Evolutionary conservation across 2,113 vertebrate species (phyloP), one percentile per base, ranked within the genome.

Genomic region (Takifugu bimaculatus): DNA sequence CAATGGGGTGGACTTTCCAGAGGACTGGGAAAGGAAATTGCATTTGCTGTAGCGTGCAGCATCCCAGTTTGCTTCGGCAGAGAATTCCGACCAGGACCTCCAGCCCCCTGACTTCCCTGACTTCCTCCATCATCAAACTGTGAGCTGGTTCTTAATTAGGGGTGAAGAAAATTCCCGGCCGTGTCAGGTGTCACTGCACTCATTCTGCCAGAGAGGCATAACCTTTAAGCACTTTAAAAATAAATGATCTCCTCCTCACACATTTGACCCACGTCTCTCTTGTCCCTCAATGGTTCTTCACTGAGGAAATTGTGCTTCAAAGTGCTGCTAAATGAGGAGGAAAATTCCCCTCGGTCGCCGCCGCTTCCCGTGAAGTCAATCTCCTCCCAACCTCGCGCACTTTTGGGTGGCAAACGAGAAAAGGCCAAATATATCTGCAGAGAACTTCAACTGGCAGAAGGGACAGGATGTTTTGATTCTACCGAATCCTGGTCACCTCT

Each of bases 161-260:
- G 68, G 77, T 75, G 50, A 57, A 67, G 62, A 70, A 77, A 71
- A 81, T 76, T 51, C 39, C 65, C 54, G 11, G 32, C 55, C 4
- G 26, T 70, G 68, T 78, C 78, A 78, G 82, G 82, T 68, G 57
- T 77, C 65, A 62, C 83, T 50, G 39, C 61, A 60, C 50, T 73
- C 32, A 13, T n/a, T 54, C 42, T 61, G 57, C 63, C 58, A 25
- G 12, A 43, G 29, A 66, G 73, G 64, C 63, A 26, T 2, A 15
- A 56, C 54, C 62, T 76, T 68, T 50, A 60, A 78, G 67, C 55
- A 75, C 52, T 70, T 57, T 78, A 57, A 58, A 74, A 81, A 75
- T 63, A 53, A 77, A 62, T 50, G 5, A 60, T 0, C 29, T 35
- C 29, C 72, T 69, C 62, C 74, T 73, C 54, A 43, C 42, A 1